Base-by-base conservation (phyloP, 2,113 vertebrate species). In the Prunella fulvescens region DNA sequence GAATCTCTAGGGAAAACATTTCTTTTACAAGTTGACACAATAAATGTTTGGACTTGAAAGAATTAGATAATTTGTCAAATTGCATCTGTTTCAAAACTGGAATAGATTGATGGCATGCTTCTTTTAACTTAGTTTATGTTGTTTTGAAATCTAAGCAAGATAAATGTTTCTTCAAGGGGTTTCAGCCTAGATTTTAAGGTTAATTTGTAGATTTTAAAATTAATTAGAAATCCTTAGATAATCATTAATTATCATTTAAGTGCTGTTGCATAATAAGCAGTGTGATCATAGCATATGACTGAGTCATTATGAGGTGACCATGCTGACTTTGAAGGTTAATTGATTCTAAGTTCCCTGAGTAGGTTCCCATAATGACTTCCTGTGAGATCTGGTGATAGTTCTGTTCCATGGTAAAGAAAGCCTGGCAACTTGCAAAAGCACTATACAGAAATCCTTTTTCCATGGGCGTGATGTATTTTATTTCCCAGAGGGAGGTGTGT, bases 241-340 rank as follows among this genome's bases (percentile, higher is more conserved):
- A 92, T 95, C 9, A 57, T 92, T 93, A 94, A 87, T 92, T 88
- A 72, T 88, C 7, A 39, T 62, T 58, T 88, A 66, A 18, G 16
- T 91, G 25, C 61, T 92, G 23, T 78, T 94, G 39, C 50, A 66
- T 9, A 79, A 54, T 71, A 58, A 82, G 26, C 47, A 86, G 7
- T 48, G 28, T 83, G 72, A 77, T 72, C 66, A 5, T 54, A 17
- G 24, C 84, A 69, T 66, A 56, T 91, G 88, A 88, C 83, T 76
- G 70, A 80, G 70, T 83, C 19, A 16, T 93, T 96, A 86, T 0
- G 4, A 71, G 40, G 70, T 92, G 69, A 90, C 65, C 60, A 44
- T 0, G 1, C 66, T 84, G 50, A 56, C 73, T 94, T 82, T 91
- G 81, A 82, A 96, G 73, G 81, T 90, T 96, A 97, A 93, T 95